Evolutionary conservation across 2,888 invertebrate species (phyloP), one percentile per base, ranked within the genome.

Genomic region (Incurvaria masculella): DNA sequence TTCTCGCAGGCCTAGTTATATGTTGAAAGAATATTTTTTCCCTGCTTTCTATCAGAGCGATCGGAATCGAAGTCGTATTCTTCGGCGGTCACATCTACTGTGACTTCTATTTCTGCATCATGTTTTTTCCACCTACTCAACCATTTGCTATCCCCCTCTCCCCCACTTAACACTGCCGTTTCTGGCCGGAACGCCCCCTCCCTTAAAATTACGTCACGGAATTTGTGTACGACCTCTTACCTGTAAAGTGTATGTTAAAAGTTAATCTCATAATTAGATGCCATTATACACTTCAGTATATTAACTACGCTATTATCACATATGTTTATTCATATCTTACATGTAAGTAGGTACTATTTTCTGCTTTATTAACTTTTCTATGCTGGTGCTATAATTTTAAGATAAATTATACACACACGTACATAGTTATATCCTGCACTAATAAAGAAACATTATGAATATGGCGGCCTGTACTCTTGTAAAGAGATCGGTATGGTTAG

Each of bases 301-400:
- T 42, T 21, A 26, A n/a, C 42, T 41, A 42, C 42, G 42, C 42
- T 21, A 14, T 27, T 26, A 27, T 44, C 18, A 44, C 21, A 8
- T 38, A 23, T 40, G 38, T 48, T 49, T 60, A 62, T 61, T 51
- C 60, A 63, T 58, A 61, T 48, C 55, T 50, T 54, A 57, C 53
- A 56, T 52, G 56, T 56, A 33, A 14, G 38, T 44, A 38, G 11
- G 40, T 48, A 46, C 45, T 51, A 23, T 48, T 48, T 49, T 49
- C 47, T 45, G 49, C 51, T 56, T 53, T 51, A 45, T 27, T 49
- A 46, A 39, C 47, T 51, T 21, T 21, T n/a, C 20, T 44, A 20
- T 17, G 16, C 16, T 59, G 57, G 56, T 58, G 55, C 57, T 51
- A 53, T 26, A 33, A 16, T 53, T 43, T 47, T 45, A 21, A 45